Evolutionary conservation across 2,113 vertebrate species (phyloP), one percentile per base, ranked within the genome.

Genomic region (Thermophis baileyi): DNA sequence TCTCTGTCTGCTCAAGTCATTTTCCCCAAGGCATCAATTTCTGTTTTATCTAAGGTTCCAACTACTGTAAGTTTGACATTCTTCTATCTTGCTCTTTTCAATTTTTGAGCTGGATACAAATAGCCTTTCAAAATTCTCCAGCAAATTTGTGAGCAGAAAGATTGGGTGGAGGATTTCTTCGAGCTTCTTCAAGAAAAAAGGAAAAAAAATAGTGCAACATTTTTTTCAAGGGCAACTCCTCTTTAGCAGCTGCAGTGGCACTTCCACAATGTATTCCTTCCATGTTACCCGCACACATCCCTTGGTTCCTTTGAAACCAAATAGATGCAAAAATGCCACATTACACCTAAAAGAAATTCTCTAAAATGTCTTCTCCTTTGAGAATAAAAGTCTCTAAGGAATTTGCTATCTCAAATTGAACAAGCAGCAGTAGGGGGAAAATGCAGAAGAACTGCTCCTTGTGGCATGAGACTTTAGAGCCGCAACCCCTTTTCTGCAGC

Each of bases 131-230:
- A 81, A 22, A 40, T 81, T 40, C 35, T 81, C 2, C 35, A 81
- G 16, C 6, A 81, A 40, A 81, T 40, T 22, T 81, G 35, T 40
- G 35, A 81, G 2, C 35, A 22, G 69, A 40, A 81, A 81, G 35
- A 81, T 40, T 81, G 69, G 18, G 18, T 40, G 69, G 35, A 81
- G 18, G 35, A 35, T 40, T 74, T 74, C 2, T 74, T 16, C 0
- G n/a, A 81, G 69, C 40, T 40, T 40, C 14, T 81, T 81, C 69
- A 22, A 35, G 6, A 20, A 40, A 22, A 81, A 6, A 6, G 69
- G 6, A 0, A 0, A 3, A 1, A 1, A 18, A 40, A 22, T 22
- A 3, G 16, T 20, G 16, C 16, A 81, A 81, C 6, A 20, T 22
- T 40, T 35, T 35, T 74, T 40, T 40, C n/a, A 40, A 74, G 69